Conservation (phyloP, 2,797 vertebrate species). For the Scarus forsteni region DNA sequence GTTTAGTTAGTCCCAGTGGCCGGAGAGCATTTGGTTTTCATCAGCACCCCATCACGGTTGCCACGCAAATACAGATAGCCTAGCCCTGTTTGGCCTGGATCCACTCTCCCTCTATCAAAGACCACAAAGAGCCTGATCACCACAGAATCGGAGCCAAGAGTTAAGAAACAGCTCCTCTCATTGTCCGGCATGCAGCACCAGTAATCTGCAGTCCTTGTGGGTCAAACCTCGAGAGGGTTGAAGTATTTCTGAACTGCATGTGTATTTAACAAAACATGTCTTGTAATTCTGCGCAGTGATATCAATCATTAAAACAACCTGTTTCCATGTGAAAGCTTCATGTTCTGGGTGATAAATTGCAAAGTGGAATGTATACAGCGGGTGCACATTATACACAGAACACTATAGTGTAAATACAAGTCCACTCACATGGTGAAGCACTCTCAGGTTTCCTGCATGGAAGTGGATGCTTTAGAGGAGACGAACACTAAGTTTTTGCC, state of each 20-base stretch:
- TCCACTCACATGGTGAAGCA: conserved; percentile 63
- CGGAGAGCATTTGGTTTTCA: conserved; percentile 84
- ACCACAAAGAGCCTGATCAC: conserved; percentile 72
- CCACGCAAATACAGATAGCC: conserved; percentile 67
- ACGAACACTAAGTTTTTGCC: conserved; percentile 26
- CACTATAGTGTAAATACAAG: conserved; percentile 73
- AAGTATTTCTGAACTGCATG: conserved; percentile 59
- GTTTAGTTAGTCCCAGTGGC: conserved; percentile 83
- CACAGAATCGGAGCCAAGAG: conserved; percentile 72
- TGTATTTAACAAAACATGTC: conserved; percentile 73
- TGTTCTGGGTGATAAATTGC: conserved; percentile 67
- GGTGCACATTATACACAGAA: conserved; percentile 68
- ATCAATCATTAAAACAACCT: conserved; percentile 72
- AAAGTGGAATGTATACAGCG: conserved; percentile 73
- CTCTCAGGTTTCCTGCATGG: conserved; percentile 63
- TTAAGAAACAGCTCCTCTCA: conserved; percentile 66
- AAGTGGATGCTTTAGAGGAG: conserved; percentile 43
- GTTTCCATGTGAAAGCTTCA: conserved; percentile 62
- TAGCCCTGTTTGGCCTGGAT: conserved; percentile 56
- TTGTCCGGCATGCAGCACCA: conserved; percentile 48
- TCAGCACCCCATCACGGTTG: conserved; percentile 75
- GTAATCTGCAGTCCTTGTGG: conserved; percentile 59
- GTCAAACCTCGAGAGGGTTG: conserved; percentile 51
- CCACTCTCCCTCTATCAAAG: conserved; percentile 60
- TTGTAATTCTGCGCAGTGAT: conserved; percentile 65